Conservation (phyloP, 2,113 vertebrate genomes). For the Ptyas mucosa region DNA sequence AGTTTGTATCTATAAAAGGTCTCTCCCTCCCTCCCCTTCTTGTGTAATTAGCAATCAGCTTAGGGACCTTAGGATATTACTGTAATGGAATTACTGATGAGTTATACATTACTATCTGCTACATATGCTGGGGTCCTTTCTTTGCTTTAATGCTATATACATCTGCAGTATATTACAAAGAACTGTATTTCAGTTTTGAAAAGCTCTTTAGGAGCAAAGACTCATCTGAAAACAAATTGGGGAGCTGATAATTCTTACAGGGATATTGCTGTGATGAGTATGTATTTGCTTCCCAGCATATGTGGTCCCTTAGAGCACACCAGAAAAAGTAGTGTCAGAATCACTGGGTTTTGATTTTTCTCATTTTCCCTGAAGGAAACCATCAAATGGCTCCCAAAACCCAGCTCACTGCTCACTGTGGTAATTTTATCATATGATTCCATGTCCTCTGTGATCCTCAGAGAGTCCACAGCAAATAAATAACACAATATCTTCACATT, state of each 20-base stretch:
- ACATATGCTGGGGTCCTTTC: background rate
- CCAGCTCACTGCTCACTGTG: background rate
- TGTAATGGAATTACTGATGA: background rate
- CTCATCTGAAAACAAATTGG: background rate
- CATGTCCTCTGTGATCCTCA: background rate
- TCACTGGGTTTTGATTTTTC: background rate
- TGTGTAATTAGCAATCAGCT: background rate
- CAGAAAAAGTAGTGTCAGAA: background rate
- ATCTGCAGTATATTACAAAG: background rate
- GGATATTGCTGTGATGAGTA: background rate
- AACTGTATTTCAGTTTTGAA: background rate
- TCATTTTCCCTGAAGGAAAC: background rate
- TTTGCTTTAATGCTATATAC: background rate
- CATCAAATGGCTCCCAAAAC: background rate
- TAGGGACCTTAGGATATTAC: background rate
- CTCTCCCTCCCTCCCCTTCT: background rate
- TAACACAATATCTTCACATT: background rate
- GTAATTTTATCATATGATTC: background rate
- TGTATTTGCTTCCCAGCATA: background rate
- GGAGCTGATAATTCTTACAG: background rate
- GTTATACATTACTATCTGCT: background rate
- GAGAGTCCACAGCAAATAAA: background rate
- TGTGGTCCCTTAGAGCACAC: background rate
- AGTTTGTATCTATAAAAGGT: background rate
- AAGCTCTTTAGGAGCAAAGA: background rate